Base-by-base conservation (phyloP, 2,888 invertebrate species). In the Himalopsyche tibetana region DNA sequence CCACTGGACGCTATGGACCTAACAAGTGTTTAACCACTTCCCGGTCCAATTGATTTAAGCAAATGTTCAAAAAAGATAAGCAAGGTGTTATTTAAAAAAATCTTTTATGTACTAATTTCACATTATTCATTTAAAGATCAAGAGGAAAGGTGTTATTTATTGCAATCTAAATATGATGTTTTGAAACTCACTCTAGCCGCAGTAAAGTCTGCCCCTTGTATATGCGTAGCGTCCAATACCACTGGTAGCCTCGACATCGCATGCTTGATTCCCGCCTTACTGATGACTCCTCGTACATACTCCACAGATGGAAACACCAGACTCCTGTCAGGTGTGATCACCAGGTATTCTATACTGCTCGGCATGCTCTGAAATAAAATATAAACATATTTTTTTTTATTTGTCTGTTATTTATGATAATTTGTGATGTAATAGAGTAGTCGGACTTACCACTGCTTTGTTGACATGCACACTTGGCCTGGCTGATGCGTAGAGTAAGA, bases 291-390 rank as follows among this genome's bases (percentile, higher is more conserved):
- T 89, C 94, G 93, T 89, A 97, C 93, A 92, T 94, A 95, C 92
- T 97, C 97, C 0, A 97, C 96, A 5, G 97, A 95, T n/a, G 97
- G 96, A 92, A 96, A 97, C 85, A 95, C 93, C 83, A 97, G 93
- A 90, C 95, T 95, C 89, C 96, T 95, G 90, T 95, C 95, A 83
- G 97, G 95, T 86, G 93, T 94, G 79, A 96, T 95, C 89, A 96
- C 90, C 89, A 95, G 92, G 91, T 93, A 91, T 90, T 91, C 90
- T 89, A 93, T 91, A 89, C 93, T 93, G 28, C 87, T 87, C 89
- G 91, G 91, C 38, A 90, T 85, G 1, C 92, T 92, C 93, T 93
- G 90, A 8, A 82, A 80, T 3, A 69, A 63, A 45, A 19, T 45
- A 74, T 15, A n/a, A 63, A 56, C 1, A 15, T 51, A 15, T 15